Evolutionary conservation across 1,140 invertebrate species (phyloP).

Genomic region (Ceratina australensis): DNA sequence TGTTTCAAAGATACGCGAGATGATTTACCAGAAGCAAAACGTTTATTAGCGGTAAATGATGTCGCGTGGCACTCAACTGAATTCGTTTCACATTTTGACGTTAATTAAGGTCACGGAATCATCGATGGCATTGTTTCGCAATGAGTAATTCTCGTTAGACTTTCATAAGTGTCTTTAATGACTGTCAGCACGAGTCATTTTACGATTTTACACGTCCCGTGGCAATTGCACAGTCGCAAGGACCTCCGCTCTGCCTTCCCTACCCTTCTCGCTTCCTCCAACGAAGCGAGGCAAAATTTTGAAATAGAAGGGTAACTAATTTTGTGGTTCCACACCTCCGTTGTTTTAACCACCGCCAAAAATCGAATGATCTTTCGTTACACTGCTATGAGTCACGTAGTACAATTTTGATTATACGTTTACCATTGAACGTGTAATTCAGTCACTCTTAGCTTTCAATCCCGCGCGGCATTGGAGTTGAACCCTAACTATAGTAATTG

Average conservation of each 20-base stretch:
- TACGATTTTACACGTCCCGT: slow-evolving; percentile 54
- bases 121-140: background rate
- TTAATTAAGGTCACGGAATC: slow-evolving; percentile 27
- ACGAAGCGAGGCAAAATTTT: slow-evolving; percentile 37
- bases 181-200: slow-evolving; percentile 45
- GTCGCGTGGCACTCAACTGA: background rate
- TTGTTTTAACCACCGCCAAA: background rate
- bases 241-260: slow-evolving; percentile 3
- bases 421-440: background rate
- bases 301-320: slow-evolving; percentile 40
- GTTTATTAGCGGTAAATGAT: background rate
- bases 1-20: no score
- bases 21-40: no score
- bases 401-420: slow-evolving; percentile 3
- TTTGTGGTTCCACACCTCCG: background rate
- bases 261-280: background rate
- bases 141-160: slow-evolving; percentile 55
- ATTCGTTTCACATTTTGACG: background rate
- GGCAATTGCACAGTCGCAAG: slow-evolving; percentile 53
- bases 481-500: background rate
- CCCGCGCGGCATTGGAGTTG: background rate
- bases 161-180: slow-evolving; percentile 55
- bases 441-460: background rate
- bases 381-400: background rate
- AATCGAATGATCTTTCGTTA: background rate